Conservation (phyloP, 1,140 invertebrate species). For the Eumaeus atala region DNA sequence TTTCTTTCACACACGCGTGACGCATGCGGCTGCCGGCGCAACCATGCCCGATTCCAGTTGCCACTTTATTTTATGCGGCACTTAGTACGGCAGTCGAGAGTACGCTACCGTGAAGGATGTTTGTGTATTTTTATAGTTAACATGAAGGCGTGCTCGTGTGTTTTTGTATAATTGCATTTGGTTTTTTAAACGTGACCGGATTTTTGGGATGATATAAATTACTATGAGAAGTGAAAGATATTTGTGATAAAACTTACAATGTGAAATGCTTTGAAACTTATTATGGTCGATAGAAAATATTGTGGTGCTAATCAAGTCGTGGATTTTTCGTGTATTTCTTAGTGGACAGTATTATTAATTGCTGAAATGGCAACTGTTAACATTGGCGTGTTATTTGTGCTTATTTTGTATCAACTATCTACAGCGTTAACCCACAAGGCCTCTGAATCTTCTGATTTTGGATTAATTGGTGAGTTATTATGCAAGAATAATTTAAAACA, state of each 20-base stretch:
- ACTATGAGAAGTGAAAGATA: neutral
- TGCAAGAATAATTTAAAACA: no score
- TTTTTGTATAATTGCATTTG: neutral
- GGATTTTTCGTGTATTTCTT: constrained; percentile 45
- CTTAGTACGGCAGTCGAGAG: neutral
- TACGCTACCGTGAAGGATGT: constrained; percentile 10
- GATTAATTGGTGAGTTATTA: constrained; percentile 45
- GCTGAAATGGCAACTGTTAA: constrained; percentile 57
- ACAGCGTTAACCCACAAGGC: constrained; percentile 46
- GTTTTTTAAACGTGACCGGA: neutral
- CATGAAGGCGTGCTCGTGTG: neutral
- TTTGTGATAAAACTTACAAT: neutral
- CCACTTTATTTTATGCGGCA: constrained; percentile 3
- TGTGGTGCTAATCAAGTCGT: constrained; percentile 38
- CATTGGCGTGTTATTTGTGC: constrained; percentile 59
- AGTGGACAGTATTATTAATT: constrained; percentile 50
- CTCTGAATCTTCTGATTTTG: constrained; percentile 53
- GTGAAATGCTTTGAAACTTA: constrained; percentile 27
- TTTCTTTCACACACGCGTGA: constrained; percentile 35
- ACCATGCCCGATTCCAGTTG: constrained; percentile 1
- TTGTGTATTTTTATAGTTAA: constrained; percentile 21
- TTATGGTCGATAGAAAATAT: constrained; percentile 32
- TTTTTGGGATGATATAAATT: neutral
- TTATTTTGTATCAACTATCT: constrained; percentile 57
- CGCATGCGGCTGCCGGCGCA: constrained; percentile 18